Evolutionary conservation across 2,113 vertebrate species (phyloP).

Genomic region (Colinus virginianus): DNA sequence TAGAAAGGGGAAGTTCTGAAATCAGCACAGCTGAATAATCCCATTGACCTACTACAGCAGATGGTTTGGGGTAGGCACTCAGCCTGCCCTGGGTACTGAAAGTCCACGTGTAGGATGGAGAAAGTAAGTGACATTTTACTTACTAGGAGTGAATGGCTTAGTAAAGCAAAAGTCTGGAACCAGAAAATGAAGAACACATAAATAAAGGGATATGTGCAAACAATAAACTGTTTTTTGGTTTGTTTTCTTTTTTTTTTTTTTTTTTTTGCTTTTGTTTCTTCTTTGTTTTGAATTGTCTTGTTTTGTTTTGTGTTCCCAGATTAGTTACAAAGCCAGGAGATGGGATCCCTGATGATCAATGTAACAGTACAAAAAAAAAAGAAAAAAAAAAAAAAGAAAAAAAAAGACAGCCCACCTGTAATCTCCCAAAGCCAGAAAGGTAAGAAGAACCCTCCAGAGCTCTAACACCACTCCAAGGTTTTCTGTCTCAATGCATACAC

Average conservation of each 20-base stretch:
- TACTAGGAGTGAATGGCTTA: neutral
- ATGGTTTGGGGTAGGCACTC: neutral
- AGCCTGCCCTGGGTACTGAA: neutral
- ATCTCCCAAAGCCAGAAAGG: neutral
- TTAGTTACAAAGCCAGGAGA: neutral
- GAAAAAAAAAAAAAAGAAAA: neutral
- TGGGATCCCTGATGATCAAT: neutral
- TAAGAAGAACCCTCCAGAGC: neutral
- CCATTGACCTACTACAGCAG: neutral
- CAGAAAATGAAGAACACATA: neutral
- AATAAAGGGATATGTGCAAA: neutral
- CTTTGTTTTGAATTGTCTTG: neutral
- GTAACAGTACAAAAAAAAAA: neutral
- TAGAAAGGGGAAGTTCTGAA: neutral
- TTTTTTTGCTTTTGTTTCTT: rapidly evolving
- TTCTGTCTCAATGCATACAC: neutral
- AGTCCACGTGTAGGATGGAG: neutral
- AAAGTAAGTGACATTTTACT: neutral
- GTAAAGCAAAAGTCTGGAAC: neutral
- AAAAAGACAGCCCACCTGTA: neutral
- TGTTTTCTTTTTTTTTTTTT: neutral
- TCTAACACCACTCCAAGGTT: neutral
- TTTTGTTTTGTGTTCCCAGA: neutral
- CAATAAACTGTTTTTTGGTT: neutral
- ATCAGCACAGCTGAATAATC: neutral